These are phyloP conservation scores for Colletes collaris DNA, from an alignment of 2,888 invertebrate species.

Conservation along the genomic window DNA sequence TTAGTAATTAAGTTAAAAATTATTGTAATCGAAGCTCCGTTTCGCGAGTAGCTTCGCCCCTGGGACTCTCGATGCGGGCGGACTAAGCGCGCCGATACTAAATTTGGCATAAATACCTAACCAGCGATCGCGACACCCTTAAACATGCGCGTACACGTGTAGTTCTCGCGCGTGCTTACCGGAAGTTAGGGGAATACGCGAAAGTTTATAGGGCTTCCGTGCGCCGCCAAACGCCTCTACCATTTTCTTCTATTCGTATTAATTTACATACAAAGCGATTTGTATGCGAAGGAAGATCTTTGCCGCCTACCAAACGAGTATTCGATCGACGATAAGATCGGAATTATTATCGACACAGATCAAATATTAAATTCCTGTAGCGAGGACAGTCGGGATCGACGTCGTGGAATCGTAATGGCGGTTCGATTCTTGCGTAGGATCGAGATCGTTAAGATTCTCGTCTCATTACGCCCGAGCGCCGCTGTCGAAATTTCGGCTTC, in stretches of 20 bases:
- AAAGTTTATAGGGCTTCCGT: slow-evolving; percentile 41
- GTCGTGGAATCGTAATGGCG: too few species aligned
- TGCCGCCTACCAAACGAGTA: slow-evolving; percentile 6
- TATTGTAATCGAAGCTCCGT: too few species aligned
- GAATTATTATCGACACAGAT: too few species aligned
- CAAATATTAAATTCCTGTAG: too few species aligned
- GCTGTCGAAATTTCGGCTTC: slow-evolving; percentile 13
- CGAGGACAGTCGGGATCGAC: too few species aligned
- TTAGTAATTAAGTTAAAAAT: too few species aligned
- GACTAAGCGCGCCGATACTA: slow-evolving; percentile 5
- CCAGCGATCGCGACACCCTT: slow-evolving; percentile 36
- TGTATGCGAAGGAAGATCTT: slow-evolving; percentile 5
- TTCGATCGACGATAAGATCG: background rate
- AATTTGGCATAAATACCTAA: slow-evolving; percentile 33
- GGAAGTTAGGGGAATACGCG: slow-evolving; percentile 32
- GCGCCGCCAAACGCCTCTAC: slow-evolving; percentile 2
- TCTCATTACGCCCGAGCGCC: slow-evolving; percentile 10
- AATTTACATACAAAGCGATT: slow-evolving; percentile 36
- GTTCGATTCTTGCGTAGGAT: background rate
- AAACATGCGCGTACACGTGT: slow-evolving; percentile 29
- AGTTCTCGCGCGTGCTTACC: slow-evolving; percentile 6
- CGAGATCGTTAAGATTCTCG: background rate
- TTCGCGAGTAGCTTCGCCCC: too few species aligned
- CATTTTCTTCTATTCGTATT: slow-evolving; percentile 23
- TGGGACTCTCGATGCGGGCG: too few species aligned